These are phyloP conservation scores for Eonycteris spelaea DNA, from an alignment of 2,113 vertebrate species.

Conservation along the genomic window DNA sequence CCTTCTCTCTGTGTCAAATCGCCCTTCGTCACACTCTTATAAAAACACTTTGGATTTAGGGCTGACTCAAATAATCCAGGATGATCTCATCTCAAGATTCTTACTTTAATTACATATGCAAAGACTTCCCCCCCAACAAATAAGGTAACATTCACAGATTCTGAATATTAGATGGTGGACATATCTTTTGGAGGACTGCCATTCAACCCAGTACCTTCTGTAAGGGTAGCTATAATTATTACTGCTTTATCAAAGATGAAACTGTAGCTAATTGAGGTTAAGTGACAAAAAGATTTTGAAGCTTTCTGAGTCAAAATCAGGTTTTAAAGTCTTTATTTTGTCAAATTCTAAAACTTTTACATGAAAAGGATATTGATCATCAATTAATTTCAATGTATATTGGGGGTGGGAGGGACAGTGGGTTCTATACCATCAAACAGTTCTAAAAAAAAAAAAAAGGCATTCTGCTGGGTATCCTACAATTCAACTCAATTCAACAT, in stretches of 20 bases:
- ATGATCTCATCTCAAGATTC: background rate
- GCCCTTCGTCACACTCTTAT: background rate
- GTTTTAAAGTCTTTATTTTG: background rate
- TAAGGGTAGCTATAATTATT: background rate
- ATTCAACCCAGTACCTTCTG: background rate
- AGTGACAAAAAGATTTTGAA: background rate
- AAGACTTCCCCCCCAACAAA: too few species aligned
- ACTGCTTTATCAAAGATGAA: background rate
- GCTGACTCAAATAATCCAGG: background rate
- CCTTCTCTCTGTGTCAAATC: background rate
- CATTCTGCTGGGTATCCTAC: background rate
- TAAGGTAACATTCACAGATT: background rate
- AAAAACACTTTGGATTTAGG: background rate
- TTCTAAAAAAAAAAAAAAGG: background rate
- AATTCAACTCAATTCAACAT: background rate
- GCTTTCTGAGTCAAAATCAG: background rate
- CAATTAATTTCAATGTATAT: background rate
- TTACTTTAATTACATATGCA: background rate
- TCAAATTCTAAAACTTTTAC: background rate
- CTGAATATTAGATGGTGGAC: background rate
- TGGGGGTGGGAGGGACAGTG: too few species aligned
- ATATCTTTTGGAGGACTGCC: background rate
- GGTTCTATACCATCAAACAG: background rate
- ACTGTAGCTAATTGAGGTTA: background rate
- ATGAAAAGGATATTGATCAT: background rate